Evolutionary conservation across 2,113 vertebrate genomes (phyloP).

Genomic region (Nannobrachium achirus): DNA sequence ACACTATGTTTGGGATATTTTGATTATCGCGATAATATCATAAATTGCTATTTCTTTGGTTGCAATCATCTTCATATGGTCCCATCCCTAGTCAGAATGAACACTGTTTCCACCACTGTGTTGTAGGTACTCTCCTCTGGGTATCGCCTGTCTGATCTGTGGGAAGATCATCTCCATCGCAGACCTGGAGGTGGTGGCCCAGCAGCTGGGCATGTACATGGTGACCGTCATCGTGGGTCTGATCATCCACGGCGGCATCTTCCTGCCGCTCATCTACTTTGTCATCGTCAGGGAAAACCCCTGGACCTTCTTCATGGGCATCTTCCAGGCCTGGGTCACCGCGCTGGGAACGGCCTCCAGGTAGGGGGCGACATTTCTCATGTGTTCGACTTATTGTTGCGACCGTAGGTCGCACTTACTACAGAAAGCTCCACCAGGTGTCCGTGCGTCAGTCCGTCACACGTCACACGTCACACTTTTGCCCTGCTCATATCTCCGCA

Average conservation of each 20-base stretch:
- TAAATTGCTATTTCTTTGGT: too few species aligned
- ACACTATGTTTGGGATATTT: too few species aligned
- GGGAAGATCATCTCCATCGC: conserved; percentile 99
- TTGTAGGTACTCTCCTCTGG: conserved; percentile 94
- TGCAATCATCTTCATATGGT: too few species aligned
- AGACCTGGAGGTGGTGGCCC: conserved; percentile 93
- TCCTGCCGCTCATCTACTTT: conserved; percentile 96
- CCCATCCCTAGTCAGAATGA: too few species aligned
- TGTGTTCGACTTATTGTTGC: background rate
- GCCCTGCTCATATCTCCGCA: too few species aligned
- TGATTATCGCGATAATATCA: too few species aligned
- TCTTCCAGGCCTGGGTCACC: conserved; percentile 99
- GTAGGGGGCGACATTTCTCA: conserved; percentile 69
- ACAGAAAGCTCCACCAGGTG: too few species aligned
- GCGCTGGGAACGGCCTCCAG: conserved; percentile 97
- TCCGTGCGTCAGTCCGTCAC: too few species aligned
- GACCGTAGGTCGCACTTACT: too few species aligned
- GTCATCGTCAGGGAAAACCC: conserved; percentile 93
- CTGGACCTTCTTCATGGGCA: conserved; percentile 93
- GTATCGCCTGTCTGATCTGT: conserved; percentile 97
- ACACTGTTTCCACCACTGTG: conserved; percentile 8
- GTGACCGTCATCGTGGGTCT: conserved; percentile 95
- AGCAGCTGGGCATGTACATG: conserved; percentile 99
- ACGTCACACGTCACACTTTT: too few species aligned
- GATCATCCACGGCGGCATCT: conserved; percentile 95